Evolutionary conservation across 2,888 invertebrate species (phyloP), one percentile per base, ranked within the genome.

Genomic region (Leucania comma): DNA sequence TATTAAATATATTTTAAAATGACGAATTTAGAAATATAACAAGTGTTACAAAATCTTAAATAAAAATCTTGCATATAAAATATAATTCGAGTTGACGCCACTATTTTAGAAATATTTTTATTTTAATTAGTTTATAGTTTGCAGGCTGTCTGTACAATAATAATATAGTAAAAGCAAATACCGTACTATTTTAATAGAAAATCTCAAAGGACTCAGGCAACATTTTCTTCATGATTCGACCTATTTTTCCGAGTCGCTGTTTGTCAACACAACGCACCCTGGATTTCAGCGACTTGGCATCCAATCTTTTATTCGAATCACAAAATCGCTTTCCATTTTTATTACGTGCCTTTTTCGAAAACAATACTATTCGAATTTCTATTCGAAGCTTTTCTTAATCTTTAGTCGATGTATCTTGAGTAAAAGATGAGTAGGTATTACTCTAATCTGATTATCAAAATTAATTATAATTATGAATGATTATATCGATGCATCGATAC

Each of bases 241-340:
- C 68, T 8, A 60, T 56, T 80, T 75, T 38, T 14, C 22, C 10
- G n/a, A 32, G 29, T 20, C n/a, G 10, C 61, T 74, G 76, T 80
- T 75, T 63, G 56, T 81, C 77, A 77, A 76, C 59, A 80, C 22
- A 22, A 48, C 51, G 46, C 29, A 56, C 68, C 51, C 76, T 51
- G 38, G 54, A 60, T 68, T 68, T 60, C 22, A 48, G 6, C 24
- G 56, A 81, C 22, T 56, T 56, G 26, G 38, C 10, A 56, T 75
- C 48, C 58, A 29, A 68, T 80, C 32, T 67, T 75, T 81, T 76
- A 81, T 76, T 63, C 50, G 50, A 67, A 56, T 75, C 75, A 68
- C 54, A 63, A 63, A 51, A 60, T 63, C 68, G 68, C 26, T 42
- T 75, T 59, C 63, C 46, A 53, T 57, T 77, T 63, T 48, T 56